Evolutionary conservation across 1,140 invertebrate genomes (phyloP).

Genomic region (Calliopsis andreniformis): DNA sequence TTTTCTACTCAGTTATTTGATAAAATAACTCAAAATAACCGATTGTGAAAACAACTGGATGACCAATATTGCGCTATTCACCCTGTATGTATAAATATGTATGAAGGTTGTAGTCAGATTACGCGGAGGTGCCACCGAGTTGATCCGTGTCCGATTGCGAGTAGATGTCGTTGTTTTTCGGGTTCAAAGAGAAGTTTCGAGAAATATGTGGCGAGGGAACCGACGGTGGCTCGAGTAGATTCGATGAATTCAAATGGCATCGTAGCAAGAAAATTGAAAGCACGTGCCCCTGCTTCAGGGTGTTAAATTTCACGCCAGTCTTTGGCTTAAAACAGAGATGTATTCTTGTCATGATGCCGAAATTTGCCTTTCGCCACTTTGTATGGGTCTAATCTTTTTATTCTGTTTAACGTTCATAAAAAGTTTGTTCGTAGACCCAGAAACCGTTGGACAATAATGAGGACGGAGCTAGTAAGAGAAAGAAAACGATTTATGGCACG

Average conservation of each 20-base stretch:
- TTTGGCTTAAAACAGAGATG: neutral
- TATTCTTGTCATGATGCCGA: neutral
- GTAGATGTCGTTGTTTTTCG: conserved; percentile 12
- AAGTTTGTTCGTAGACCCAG: neutral
- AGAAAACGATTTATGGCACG: conserved; percentile 1
- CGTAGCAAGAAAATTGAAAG: neutral
- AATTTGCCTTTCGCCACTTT: neutral
- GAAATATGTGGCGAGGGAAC: neutral
- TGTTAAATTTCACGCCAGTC: conserved; percentile 1
- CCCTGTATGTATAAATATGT: conserved; percentile 56
- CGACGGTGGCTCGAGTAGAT: neutral
- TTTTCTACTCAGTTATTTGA: neutral
- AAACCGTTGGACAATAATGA: conserved; percentile 19
- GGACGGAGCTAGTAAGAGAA: neutral
- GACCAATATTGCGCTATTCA: conserved; percentile 15
- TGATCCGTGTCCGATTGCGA: conserved; percentile 39
- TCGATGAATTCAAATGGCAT: neutral
- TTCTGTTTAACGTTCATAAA: neutral
- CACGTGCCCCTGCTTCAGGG: neutral
- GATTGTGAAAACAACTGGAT: neutral
- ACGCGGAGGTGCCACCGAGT: conserved; percentile 45
- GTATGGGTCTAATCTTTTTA: no score
- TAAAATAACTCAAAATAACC: neutral
- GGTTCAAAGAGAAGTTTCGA: conserved; percentile 20
- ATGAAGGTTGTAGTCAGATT: conserved; percentile 56